Evolutionary conservation across 92 coral and sea anemone genomes (phyloP).

Genomic region (Porites cylindrica): DNA sequence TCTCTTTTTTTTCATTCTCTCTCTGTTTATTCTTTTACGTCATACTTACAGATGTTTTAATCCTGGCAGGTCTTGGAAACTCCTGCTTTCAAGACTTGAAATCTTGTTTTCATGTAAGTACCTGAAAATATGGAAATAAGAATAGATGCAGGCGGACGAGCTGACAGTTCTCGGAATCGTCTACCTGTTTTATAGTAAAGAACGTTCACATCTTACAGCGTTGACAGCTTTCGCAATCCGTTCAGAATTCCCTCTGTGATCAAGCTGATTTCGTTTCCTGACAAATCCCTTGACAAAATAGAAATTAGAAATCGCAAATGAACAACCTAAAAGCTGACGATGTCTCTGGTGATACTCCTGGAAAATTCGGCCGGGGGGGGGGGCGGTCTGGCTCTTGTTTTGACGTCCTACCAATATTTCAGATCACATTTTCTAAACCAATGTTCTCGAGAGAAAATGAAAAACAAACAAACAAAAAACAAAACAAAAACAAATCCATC

Average conservation of each 20-base stretch:
- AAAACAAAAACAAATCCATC: too few species aligned
- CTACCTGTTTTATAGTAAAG: neutral
- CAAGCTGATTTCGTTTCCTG: slow-evolving; percentile 50
- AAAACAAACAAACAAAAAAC: too few species aligned
- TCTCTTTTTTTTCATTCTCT: too few species aligned
- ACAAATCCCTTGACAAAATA: slow-evolving; percentile 49
- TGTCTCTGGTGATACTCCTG: too few species aligned
- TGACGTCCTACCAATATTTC: too few species aligned
- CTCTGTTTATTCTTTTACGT: too few species aligned
- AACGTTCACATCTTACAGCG: slow-evolving; percentile 38
- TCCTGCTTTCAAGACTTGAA: slow-evolving; percentile 50
- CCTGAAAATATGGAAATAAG: slow-evolving; percentile 1
- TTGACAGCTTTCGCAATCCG: slow-evolving; percentile 48
- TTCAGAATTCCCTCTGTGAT: slow-evolving; percentile 51
- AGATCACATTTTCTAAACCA: too few species aligned
- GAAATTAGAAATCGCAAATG: too few species aligned
- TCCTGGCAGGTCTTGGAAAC: slow-evolving; percentile 47
- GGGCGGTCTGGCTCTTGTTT: too few species aligned
- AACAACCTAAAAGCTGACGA: too few species aligned
- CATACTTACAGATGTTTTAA: slow-evolving; percentile 19
- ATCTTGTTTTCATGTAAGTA: slow-evolving; percentile 61
- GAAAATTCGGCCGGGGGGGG: too few species aligned
- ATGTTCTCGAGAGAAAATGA: too few species aligned
- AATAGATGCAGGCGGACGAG: neutral
- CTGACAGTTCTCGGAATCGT: neutral